Evolutionary conservation across 2,797 vertebrate species (phyloP).

Genomic region (Malurus leucopterus): DNA sequence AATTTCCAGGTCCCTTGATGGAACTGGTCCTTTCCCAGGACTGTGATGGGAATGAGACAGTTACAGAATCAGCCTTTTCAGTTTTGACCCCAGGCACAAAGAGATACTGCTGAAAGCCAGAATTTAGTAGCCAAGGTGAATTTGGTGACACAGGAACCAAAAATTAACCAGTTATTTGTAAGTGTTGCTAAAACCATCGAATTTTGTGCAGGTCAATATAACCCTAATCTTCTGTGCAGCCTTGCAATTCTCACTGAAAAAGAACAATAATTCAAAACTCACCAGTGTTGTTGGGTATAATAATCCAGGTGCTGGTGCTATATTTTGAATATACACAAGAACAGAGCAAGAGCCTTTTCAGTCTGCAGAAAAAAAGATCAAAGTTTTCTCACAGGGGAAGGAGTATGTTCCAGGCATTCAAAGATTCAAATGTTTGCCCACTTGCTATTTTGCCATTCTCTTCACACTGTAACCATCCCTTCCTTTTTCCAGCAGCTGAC

Average conservation of each 20-base stretch:
- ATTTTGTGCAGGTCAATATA: neutral
- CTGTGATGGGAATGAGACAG: neutral
- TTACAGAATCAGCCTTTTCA: neutral
- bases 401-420: neutral
- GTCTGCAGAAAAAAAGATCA: neutral
- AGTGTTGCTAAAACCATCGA: neutral
- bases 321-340: neutral
- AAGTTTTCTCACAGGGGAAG: neutral
- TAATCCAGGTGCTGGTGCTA: neutral
- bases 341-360: neutral
- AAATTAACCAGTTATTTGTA: neutral
- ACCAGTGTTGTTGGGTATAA: neutral
- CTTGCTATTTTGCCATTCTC: neutral
- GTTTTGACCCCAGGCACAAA: neutral
- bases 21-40: no score
- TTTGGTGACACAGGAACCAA: neutral
- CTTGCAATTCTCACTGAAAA: neutral
- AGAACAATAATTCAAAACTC: neutral
- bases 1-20: neutral
- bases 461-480: neutral
- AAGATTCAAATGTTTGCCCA: neutral
- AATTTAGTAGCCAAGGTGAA: neutral
- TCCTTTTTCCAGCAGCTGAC: neutral
- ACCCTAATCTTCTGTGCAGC: neutral
- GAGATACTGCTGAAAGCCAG: neutral